These are phyloP conservation scores for Simalia tracyae DNA, from an alignment of 2,797 vertebrate genomes.

Conservation along the genomic window DNA sequence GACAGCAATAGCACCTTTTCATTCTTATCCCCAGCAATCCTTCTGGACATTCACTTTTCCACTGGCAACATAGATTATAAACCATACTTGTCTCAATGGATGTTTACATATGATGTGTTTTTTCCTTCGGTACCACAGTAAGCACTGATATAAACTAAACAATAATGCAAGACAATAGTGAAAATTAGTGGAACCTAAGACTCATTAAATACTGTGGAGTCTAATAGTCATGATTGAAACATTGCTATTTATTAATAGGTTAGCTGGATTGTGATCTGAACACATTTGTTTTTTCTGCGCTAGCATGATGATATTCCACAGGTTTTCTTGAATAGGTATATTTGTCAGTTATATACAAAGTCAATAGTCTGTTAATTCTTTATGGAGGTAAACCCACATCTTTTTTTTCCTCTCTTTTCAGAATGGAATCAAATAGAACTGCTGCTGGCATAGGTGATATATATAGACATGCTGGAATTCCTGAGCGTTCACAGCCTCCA, in stretches of 20 bases:
- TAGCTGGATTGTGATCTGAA: neutral
- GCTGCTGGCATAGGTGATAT: slow-evolving; percentile 86
- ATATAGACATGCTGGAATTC: slow-evolving; percentile 85
- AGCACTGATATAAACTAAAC: neutral
- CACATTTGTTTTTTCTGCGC: neutral
- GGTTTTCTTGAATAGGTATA: neutral
- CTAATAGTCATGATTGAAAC: neutral
- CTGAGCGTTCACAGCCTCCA: slow-evolving; percentile 84
- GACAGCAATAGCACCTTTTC: neutral
- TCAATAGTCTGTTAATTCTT: neutral
- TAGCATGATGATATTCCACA: neutral
- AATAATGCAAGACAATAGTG: too few relatives aligned
- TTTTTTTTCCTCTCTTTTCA: slow-evolving; percentile 45
- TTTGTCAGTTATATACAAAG: neutral
- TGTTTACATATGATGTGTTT: neutral
- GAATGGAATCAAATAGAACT: slow-evolving; percentile 84
- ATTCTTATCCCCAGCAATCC: neutral
- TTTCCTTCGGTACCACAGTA: neutral
- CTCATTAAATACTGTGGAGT: neutral
- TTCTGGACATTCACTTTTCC: neutral
- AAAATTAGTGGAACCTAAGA: neutral
- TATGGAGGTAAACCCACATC: neutral
- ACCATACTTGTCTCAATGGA: neutral
- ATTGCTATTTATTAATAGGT: neutral
- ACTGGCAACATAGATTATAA: neutral